Evolutionary conservation across 2,113 vertebrate species (phyloP).

Genomic region (Notothenia rossii): DNA sequence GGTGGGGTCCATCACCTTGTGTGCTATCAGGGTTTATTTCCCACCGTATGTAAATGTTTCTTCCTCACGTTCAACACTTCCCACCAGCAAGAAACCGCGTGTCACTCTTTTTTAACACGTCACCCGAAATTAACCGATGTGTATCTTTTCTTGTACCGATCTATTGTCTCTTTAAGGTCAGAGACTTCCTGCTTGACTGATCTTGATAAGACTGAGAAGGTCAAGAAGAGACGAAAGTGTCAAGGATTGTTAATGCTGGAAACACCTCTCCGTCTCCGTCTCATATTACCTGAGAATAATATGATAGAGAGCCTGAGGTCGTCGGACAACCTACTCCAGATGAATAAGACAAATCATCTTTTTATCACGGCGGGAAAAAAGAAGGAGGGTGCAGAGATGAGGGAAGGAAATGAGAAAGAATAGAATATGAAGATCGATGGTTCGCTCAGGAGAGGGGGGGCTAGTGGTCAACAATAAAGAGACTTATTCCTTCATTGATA

Average conservation of each 20-base stretch:
- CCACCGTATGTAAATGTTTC: constrained; percentile 37
- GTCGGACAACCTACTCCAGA: constrained; percentile 38
- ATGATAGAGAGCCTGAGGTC: constrained; percentile 52
- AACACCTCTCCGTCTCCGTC: constrained; percentile 53
- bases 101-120: constrained; percentile 28
- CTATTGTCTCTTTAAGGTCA: not conserved
- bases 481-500: not conserved
- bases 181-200: not conserved
- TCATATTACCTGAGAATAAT: constrained; percentile 60
- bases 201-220: constrained; percentile 29
- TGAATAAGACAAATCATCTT: constrained; percentile 70
- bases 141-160: not conserved
- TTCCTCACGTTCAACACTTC: constrained; percentile 34
- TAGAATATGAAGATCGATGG: constrained; percentile 52
- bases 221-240: constrained; percentile 38
- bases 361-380: constrained; percentile 39
- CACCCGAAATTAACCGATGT: constrained; percentile 25
- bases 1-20: constrained; percentile 1
- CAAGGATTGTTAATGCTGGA: constrained; percentile 32
- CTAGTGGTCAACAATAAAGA: not conserved
- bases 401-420: constrained; percentile 51
- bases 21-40: constrained; percentile 17
- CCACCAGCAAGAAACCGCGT: too few relatives aligned
- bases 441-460: not conserved
- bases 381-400: constrained; percentile 5